Percentiles rank a stretch among this genome's conserved stretches.
Evolutionary conservation across 2,113 vertebrate genomes (phyloP).

Genomic region (Oriolus oriolus): DNA sequence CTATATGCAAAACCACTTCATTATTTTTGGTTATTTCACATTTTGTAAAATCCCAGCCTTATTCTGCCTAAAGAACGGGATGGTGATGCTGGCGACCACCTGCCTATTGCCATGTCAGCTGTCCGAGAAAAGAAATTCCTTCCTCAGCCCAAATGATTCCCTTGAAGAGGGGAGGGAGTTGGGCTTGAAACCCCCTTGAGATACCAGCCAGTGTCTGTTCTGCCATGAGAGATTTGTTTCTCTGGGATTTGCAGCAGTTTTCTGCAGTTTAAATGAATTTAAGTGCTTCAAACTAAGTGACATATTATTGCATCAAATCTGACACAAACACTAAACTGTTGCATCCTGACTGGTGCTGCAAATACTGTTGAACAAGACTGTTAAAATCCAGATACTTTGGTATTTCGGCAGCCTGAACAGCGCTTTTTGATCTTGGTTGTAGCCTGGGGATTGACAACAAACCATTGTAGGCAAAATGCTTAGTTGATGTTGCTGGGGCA

Average conservation of each 20-base stretch:
- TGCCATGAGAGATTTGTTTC: neutral
- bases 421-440: neutral
- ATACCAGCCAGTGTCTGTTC: neutral
- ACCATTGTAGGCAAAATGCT: neutral
- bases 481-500: neutral
- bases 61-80: neutral
- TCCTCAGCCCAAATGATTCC: rapidly evolving
- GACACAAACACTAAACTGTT: neutral
- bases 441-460: neutral
- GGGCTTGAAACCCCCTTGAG: neutral
- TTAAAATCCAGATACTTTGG: neutral
- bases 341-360: neutral
- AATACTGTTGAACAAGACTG: neutral
- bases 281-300: neutral
- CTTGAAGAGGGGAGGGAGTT: neutral
- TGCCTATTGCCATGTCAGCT: neutral
- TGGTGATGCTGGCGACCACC: neutral
- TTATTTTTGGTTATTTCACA: neutral
- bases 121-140: neutral
- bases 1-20: neutral
- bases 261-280: neutral
- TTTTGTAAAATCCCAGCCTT: neutral
- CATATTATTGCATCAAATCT: neutral
- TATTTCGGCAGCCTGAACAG: neutral
- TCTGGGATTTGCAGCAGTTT: neutral